These are phyloP conservation scores for Neopipo cinnamomea DNA, from an alignment of 2,113 vertebrate species.

Conservation along the genomic window DNA sequence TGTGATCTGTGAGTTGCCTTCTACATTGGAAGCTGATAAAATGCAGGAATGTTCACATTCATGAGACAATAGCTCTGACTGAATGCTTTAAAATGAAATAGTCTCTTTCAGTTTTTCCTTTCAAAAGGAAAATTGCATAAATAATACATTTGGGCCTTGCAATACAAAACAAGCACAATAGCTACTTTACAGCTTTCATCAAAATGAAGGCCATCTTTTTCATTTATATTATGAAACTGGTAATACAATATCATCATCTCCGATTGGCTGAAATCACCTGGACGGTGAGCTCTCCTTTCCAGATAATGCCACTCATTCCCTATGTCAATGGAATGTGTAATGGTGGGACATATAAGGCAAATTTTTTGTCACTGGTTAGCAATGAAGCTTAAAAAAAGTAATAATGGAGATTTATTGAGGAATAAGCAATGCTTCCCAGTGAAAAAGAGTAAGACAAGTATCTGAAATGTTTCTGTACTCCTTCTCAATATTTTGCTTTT, in stretches of 20 bases:
- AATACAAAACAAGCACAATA: conserved; percentile 82
- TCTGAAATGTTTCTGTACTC: neutral
- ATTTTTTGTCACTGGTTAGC: conserved; percentile 62
- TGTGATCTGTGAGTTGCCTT: conserved; percentile 69
- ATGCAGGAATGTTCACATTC: conserved; percentile 77
- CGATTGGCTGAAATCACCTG: conserved; percentile 72
- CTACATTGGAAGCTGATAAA: conserved; percentile 67
- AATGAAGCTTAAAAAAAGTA: conserved; percentile 51
- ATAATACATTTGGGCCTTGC: conserved; percentile 81
- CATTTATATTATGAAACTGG: conserved; percentile 79
- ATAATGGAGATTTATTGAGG: conserved; percentile 64
- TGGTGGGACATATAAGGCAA: conserved; percentile 43
- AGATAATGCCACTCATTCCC: conserved; percentile 56
- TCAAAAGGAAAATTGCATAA: conserved; percentile 83
- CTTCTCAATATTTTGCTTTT: neutral
- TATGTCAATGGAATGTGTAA: conserved; percentile 54
- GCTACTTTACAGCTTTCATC: conserved; percentile 78
- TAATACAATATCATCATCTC: conserved; percentile 75
- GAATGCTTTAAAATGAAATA: conserved; percentile 80
- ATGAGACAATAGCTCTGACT: conserved; percentile 78
- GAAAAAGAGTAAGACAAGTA: conserved; percentile 10
- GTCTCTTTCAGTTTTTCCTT: conserved; percentile 78
- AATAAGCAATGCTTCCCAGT: conserved; percentile 26
- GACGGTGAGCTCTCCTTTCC: conserved; percentile 57
- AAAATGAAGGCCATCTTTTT: conserved; percentile 80